Evolutionary conservation across 2,888 invertebrate genomes (phyloP), one percentile per base, ranked within the genome.

Genomic region (Argyra leucocephala): DNA sequence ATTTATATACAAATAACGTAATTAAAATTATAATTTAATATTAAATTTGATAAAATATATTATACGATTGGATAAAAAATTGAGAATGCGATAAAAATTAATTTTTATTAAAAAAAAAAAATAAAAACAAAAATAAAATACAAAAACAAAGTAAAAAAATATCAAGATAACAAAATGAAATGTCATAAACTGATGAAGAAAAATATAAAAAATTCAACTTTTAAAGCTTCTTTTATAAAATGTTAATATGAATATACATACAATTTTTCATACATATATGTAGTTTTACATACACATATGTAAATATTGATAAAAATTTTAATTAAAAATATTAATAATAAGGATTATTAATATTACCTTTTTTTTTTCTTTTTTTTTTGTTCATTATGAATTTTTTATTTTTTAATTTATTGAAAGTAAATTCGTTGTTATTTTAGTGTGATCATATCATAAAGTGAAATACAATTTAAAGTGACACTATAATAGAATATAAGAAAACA

Each of bases 21-120:
- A 48, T 48, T 48, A 48, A 48, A 48, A 48, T 48, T 48, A 48
- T 48, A 48, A 48, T 48, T 48, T 48, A 48, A 48, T 48, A 48
- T 48, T 48, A 48, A 48, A 48, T 48, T 48, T 48, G 48, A 48
- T 48, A 48, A 48, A 48, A 48, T 15, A 37, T 9, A 37, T 31
- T n/a, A n/a, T n/a, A n/a, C n/a, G n/a, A n/a, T n/a, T n/a, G 15
- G 18, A 48, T 15, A 48, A 48, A 48, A 18, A n/a, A 48, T 12
- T 18, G 18, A 48, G 2, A 2, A 18, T 31, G 31, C 31, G 31
- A 31, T 31, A 48, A 48, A 48, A 48, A 48, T 48, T 9, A 48
- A 48, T 48, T 48, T 31, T 48, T 48, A 48, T 48, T 48, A 48
- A 48, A 48, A 48, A 18, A n/a, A 48, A 48, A 37, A 37, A 37